Percentiles rank a stretch among this genome's conserved stretches.
Evolutionary conservation across 1,140 invertebrate species (phyloP).

Genomic region (Polyergus mexicanus): DNA sequence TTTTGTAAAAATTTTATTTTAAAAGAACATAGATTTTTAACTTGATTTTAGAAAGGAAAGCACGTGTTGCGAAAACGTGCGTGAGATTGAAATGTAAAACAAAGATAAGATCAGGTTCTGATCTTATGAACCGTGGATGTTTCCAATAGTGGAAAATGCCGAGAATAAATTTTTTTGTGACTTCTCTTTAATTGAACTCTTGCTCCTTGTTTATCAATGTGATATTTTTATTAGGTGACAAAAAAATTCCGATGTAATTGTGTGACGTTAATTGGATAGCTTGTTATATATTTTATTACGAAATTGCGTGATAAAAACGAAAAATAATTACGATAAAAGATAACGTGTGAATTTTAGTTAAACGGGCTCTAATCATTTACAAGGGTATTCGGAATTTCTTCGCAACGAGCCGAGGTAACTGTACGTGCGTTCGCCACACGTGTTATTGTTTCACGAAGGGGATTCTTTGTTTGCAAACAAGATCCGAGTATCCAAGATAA

Average conservation of each 20-base stretch:
- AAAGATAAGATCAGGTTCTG: conserved; percentile 12
- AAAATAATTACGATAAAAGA: conserved; percentile 5
- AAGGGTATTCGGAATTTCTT: not conserved
- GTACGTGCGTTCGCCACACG: not conserved
- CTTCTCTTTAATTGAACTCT: conserved; percentile 30
- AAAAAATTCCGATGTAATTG: conserved; percentile 28
- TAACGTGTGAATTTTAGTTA: not conserved
- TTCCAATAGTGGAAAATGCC: not conserved
- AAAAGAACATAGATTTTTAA: not conserved
- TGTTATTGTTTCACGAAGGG: not conserved
- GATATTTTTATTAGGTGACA: not conserved
- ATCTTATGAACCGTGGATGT: not conserved
- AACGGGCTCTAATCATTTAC: conserved; percentile 1
- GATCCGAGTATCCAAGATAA: conserved; percentile 42
- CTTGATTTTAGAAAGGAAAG: not conserved
- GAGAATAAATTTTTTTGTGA: conserved; percentile 1
- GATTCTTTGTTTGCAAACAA: conserved; percentile 70
- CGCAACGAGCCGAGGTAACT: not conserved
- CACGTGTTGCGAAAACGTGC: no score
- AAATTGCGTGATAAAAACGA: not conserved
- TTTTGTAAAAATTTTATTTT: conserved; percentile 6
- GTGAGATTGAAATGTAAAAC: not conserved
- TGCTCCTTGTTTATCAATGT: conserved; percentile 31
- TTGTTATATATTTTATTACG: not conserved
- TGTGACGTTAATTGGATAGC: not conserved